phyloP scores from a whole-genome alignment of 1,140 invertebrate species.

The Pogonognathellus flavescens region DNA sequence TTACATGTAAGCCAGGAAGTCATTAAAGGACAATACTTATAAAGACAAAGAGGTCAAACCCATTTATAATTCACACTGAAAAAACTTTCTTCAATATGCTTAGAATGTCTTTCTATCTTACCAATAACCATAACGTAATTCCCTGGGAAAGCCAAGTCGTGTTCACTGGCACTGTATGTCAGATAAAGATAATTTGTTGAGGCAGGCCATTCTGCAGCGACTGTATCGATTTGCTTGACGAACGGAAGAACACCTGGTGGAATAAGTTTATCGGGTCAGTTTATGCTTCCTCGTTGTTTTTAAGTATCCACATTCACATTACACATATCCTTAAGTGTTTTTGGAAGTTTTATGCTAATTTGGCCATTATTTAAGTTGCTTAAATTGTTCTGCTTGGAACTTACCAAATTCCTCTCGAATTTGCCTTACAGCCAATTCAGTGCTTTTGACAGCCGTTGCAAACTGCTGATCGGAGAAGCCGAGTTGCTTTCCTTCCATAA shows the following conservation, averaged over 20 bases:
- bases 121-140: constrained; percentile 86
- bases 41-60: neutral
- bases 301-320: too few relatives aligned
- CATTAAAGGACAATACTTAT: neutral
- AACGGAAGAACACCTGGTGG: constrained; percentile 79
- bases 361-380: constrained; percentile 22
- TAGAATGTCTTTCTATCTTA: too few relatives aligned
- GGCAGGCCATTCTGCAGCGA: constrained; percentile 99
- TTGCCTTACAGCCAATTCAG: constrained; percentile 83
- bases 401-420: constrained; percentile 78
- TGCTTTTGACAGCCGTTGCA: constrained; percentile 87
- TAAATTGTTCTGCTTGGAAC: constrained; percentile 1
- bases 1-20: neutral
- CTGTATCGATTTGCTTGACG: constrained; percentile 99
- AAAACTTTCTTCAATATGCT: too few relatives aligned
- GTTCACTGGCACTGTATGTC: constrained; percentile 91
- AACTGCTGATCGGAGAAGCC: constrained; percentile 99
- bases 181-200: constrained; percentile 97
- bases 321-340: neutral
- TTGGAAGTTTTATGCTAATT: neutral
- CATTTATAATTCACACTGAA: neutral
- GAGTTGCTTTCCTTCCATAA: constrained; percentile 89
- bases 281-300: too few relatives aligned
- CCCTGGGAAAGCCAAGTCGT: constrained; percentile 89
- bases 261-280: constrained; percentile 2